A percentile compares a stretch with the other conserved stretches of the same genome.
These are phyloP conservation scores for Drosophila azteca DNA, from an alignment of 1,140 invertebrate genomes.

Conservation along the genomic window DNA sequence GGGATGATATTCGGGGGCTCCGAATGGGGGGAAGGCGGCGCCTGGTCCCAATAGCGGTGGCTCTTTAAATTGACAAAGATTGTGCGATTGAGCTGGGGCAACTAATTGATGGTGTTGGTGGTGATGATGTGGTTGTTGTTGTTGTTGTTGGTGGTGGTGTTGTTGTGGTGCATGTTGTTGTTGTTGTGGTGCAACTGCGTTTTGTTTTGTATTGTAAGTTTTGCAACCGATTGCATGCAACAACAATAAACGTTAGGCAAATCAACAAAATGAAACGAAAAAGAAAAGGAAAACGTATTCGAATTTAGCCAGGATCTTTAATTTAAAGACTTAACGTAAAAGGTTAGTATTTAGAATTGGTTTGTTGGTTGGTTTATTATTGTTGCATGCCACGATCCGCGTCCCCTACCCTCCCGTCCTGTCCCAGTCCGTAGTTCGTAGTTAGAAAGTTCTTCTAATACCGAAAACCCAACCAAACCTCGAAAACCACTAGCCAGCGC, in stretches of 20 bases:
- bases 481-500: conserved; percentile 29
- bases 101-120: conserved; percentile 73
- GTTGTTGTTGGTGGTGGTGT: conserved; percentile 41
- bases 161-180: conserved; percentile 53
- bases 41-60: conserved; percentile 83
- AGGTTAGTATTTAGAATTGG: background rate
- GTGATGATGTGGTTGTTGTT: conserved; percentile 51
- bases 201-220: conserved; percentile 39
- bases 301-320: conserved; percentile 8
- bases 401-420: background rate
- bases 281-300: conserved; percentile 35
- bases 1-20: conserved; percentile 81
- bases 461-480: conserved; percentile 13
- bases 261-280: conserved; percentile 52
- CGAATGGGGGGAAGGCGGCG: conserved; percentile 80
- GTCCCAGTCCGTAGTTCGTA: background rate
- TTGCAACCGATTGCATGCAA: conserved; percentile 62
- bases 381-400: conserved; percentile 56
- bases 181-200: conserved; percentile 63
- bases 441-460: conserved; percentile 38
- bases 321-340: conserved; percentile 48
- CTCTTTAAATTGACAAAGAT: conserved; percentile 84
- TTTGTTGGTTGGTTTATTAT: conserved; percentile 42
- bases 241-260: conserved; percentile 57
- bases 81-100: conserved; percentile 79